Percentiles rank a stretch among this genome's conserved stretches.
phyloP scores from a whole-genome alignment of 1,140 invertebrate species.

The Saccostrea glomerata region DNA sequence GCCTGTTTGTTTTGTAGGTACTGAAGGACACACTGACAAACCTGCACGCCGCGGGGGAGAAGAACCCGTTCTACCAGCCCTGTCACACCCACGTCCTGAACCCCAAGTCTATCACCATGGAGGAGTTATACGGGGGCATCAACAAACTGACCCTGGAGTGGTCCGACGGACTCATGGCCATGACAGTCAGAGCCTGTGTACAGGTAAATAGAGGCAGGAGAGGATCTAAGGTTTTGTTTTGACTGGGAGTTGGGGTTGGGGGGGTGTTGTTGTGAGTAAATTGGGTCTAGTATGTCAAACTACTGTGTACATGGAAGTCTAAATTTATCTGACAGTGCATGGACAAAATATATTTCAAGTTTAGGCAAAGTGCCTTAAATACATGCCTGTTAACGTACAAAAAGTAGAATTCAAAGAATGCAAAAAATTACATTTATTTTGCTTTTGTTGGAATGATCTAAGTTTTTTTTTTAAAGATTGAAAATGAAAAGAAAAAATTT shows the following conservation, averaged over 20 bases:
- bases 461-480: too few species aligned
- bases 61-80: constrained; percentile 77
- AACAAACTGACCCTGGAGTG: constrained; percentile 79
- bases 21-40: constrained; percentile 73
- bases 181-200: constrained; percentile 76
- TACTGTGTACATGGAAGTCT: too few species aligned
- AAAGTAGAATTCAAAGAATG: too few species aligned
- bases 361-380: too few species aligned
- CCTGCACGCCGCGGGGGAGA: constrained; percentile 67
- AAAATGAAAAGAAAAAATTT: too few species aligned
- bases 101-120: constrained; percentile 80
- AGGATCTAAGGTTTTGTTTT: background rate
- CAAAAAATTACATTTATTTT: too few species aligned
- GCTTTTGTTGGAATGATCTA: too few species aligned
- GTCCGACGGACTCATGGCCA: constrained; percentile 79
- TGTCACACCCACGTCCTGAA: constrained; percentile 78
- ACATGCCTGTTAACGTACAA: too few species aligned
- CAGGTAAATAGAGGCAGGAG: constrained; percentile 63
- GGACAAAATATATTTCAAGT: too few species aligned
- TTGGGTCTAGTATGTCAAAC: background rate
- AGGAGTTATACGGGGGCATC: constrained; percentile 79
- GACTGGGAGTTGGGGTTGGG: too few species aligned
- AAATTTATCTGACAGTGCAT: too few species aligned
- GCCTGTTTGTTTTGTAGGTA: constrained; percentile 63
- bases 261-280: too few species aligned